These are phyloP conservation scores for Erythrocercus mccallii DNA, from an alignment of 2,113 vertebrate genomes.

Conservation along the genomic window DNA sequence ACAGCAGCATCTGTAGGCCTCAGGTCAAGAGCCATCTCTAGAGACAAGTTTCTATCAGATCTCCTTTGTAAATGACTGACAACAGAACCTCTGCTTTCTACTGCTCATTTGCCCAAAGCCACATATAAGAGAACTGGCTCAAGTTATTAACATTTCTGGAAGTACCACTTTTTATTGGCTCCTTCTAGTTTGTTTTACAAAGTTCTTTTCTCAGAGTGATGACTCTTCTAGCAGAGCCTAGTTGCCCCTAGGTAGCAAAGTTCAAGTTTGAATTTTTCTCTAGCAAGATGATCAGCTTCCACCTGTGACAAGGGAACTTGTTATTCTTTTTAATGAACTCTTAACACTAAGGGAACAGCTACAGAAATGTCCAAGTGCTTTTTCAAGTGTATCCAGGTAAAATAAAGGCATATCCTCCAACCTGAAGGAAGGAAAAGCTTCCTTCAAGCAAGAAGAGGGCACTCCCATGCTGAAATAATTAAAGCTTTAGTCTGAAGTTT, in stretches of 20 bases:
- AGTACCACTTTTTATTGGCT: neutral
- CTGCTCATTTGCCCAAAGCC: neutral
- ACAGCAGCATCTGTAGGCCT: neutral
- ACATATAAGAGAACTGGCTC: neutral
- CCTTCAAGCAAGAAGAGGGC: neutral
- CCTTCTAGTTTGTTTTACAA: neutral
- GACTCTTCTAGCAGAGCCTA: neutral
- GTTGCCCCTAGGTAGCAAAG: neutral
- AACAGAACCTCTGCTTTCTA: neutral
- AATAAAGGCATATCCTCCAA: neutral
- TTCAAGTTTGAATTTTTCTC: neutral
- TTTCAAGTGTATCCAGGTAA: neutral
- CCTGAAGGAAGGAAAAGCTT: neutral
- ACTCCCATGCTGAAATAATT: neutral
- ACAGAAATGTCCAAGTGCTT: neutral
- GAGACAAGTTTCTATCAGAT: neutral
- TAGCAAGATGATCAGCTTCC: neutral
- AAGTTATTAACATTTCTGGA: neutral
- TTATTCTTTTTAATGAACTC: neutral
- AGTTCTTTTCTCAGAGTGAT: fast-evolving
- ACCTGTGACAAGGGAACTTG: neutral
- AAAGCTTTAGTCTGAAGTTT: neutral
- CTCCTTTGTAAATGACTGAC: neutral
- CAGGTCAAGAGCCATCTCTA: neutral
- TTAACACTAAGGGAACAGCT: neutral